Conservation (phyloP, 1,140 invertebrate genomes). For the Leptopilina clavipes region DNA sequence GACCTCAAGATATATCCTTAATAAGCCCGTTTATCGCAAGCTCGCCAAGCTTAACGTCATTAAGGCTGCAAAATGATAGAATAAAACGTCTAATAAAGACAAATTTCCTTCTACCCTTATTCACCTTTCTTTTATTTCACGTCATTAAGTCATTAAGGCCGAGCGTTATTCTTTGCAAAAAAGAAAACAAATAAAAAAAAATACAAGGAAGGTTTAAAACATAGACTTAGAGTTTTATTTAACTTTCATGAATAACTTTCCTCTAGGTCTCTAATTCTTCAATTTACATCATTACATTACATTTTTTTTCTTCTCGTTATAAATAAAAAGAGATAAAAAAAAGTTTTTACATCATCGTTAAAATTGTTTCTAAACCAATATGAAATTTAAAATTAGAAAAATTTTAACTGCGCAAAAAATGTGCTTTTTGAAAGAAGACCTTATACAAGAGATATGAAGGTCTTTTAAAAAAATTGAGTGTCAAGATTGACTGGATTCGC, state of each 20-base stretch:
- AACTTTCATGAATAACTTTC: not conserved
- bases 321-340: too few relatives aligned
- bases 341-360: not conserved
- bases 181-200: too few relatives aligned
- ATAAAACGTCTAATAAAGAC: constrained; percentile 28
- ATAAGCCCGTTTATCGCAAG: constrained; percentile 27
- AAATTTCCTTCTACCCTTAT: not conserved
- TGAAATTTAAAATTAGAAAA: not conserved
- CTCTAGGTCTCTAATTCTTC: too few relatives aligned
- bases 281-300: not conserved
- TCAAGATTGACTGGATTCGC: not conserved
- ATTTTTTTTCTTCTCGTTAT: too few relatives aligned
- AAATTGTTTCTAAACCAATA: not conserved
- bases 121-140: not conserved
- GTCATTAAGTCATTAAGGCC: constrained; percentile 24
- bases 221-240: not conserved
- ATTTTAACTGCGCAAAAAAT: not conserved
- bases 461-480: not conserved
- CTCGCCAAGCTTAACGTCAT: constrained; percentile 24
- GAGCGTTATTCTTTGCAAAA: not conserved
- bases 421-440: not conserved
- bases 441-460: not conserved
- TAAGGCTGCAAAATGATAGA: constrained; percentile 22
- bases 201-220: not conserved
- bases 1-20: constrained; percentile 32